phyloP scores from a whole-genome alignment of 1,140 invertebrate species.

The Drosophila mayri region DNA sequence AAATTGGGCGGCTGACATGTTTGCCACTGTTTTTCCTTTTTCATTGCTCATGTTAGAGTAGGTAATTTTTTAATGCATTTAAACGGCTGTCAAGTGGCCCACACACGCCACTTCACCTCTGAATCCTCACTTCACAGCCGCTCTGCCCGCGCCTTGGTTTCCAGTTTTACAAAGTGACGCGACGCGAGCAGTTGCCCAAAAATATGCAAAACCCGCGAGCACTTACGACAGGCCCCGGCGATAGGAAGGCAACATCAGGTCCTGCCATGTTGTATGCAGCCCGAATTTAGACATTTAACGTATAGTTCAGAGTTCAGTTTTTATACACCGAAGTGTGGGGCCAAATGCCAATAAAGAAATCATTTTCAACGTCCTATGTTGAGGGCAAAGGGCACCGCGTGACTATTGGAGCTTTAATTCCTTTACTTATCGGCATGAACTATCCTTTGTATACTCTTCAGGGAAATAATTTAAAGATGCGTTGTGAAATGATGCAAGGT shows the following conservation, averaged over 20 bases:
- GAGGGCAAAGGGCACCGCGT: not conserved
- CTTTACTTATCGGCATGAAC: not conserved
- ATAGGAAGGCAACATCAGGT: conserved; percentile 24
- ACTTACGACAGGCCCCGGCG: conserved; percentile 34
- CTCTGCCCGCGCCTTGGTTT: conserved; percentile 25
- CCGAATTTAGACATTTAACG: conserved; percentile 65
- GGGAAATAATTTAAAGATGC: too few species aligned
- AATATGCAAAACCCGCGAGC: conserved; percentile 59
- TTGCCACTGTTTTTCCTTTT: conserved; percentile 26
- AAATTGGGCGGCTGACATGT: conserved; percentile 67
- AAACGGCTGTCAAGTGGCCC: conserved; percentile 78
- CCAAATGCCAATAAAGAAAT: conserved; percentile 33
- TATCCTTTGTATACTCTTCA: not conserved
- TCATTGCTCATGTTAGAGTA: conserved; percentile 35
- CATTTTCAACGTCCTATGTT: not conserved
- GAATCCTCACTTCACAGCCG: conserved; percentile 5
- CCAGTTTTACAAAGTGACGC: conserved; percentile 36
- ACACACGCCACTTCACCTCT: conserved; percentile 43
- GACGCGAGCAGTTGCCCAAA: conserved; percentile 35
- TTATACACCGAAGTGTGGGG: conserved; percentile 41
- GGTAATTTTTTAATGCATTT: conserved; percentile 80
- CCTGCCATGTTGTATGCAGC: conserved; percentile 23
- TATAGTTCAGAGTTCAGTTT: conserved; percentile 37
- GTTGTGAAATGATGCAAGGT: too few species aligned
- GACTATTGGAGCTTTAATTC: not conserved